phyloP scores from a whole-genome alignment of 2,797 vertebrate species.

The Apogon hyalosoma region DNA sequence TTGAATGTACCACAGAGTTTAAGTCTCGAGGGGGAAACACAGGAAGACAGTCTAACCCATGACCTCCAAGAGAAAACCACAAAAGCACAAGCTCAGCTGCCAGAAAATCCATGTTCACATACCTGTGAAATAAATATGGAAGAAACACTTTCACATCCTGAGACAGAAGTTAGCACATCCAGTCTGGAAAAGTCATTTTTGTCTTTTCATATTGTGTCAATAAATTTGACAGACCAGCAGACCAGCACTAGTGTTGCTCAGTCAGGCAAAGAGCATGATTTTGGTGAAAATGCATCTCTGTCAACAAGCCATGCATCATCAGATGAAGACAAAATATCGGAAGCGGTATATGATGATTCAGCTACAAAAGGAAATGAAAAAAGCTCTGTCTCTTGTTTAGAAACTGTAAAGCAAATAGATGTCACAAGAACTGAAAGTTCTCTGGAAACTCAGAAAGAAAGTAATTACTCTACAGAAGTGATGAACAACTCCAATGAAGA shows the following conservation, averaged over 20 bases:
- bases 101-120: conserved; percentile 3
- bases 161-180: conserved; percentile 6
- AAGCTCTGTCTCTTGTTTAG: not conserved
- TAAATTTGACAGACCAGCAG: not conserved
- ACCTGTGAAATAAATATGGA: conserved; percentile 1
- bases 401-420: conserved; percentile 12
- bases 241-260: not conserved
- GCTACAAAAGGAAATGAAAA: not conserved
- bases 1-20: conserved; percentile 10
- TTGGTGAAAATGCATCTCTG: not conserved
- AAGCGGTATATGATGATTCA: conserved; percentile 1
- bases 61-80: conserved; percentile 20
- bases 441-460: conserved; percentile 46
- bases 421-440: not conserved
- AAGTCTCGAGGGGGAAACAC: conserved; percentile 31
- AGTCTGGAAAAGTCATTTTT: not conserved
- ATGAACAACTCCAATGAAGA: not conserved
- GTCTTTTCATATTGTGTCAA: conserved; percentile 11
- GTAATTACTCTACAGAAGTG: conserved; percentile 3
- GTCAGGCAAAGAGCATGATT: conserved; percentile 1
- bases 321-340: conserved; percentile 3
- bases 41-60: conserved; percentile 24
- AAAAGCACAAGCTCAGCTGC: conserved; percentile 5
- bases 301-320: conserved; percentile 1
- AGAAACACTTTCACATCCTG: conserved; percentile 2